A percentile compares a stretch with the other conserved stretches of the same genome.
Conservation (phyloP, 2,888 invertebrate genomes). For the Megalurothrips usitatus region DNA sequence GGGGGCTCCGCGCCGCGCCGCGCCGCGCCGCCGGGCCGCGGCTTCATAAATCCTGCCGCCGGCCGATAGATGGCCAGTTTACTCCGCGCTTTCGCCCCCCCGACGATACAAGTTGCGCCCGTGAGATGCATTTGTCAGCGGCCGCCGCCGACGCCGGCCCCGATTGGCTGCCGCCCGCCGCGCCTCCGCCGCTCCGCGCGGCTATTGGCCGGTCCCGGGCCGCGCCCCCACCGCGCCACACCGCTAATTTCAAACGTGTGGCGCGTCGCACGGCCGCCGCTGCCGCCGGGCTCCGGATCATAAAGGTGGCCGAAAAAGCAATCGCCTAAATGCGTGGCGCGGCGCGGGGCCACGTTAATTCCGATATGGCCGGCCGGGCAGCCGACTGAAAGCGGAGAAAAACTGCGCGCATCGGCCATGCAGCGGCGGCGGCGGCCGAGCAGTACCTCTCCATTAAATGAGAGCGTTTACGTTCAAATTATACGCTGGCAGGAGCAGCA, state of each 20-base stretch:
- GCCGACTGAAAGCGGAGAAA: too few species aligned
- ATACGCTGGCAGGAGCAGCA: too few species aligned
- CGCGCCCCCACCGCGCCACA: background rate
- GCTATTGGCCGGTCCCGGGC: background rate
- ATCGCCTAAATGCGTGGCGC: too few species aligned
- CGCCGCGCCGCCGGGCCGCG: too few species aligned
- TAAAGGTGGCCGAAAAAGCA: too few species aligned
- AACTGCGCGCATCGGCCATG: too few species aligned
- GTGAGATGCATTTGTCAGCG: slow-evolving; percentile 21
- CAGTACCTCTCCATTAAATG: too few species aligned
- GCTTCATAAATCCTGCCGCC: background rate
- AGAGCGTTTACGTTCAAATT: too few species aligned
- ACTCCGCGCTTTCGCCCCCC: background rate
- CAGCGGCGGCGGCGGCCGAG: too few species aligned
- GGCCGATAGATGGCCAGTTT: slow-evolving; percentile 2
- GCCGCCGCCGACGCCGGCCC: background rate
- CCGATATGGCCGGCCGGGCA: too few species aligned
- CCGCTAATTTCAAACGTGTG: too few species aligned
- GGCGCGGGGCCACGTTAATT: too few species aligned
- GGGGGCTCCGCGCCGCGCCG: background rate
- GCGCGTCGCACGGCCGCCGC: background rate
- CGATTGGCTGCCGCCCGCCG: background rate
- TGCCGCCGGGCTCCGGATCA: background rate
- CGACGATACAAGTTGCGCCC: slow-evolving; percentile 21
- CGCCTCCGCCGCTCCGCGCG: background rate